Evolutionary conservation across 2,113 vertebrate species (phyloP).

Genomic region (Ornithorhynchus anatinus): DNA sequence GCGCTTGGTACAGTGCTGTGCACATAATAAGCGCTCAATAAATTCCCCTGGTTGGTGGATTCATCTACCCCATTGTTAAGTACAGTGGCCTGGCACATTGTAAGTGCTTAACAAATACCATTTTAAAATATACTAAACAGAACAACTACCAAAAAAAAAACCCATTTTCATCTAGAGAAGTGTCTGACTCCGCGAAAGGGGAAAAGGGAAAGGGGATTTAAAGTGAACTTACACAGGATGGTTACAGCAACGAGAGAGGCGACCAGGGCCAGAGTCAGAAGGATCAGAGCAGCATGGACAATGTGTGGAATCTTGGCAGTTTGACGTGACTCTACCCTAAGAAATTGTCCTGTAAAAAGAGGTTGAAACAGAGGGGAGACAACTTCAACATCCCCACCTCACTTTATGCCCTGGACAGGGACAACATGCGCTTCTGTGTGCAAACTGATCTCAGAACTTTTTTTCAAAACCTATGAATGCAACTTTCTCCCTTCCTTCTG

Average conservation of each 20-base stretch:
- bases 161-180: background rate
- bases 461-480: background rate
- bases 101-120: background rate
- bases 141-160: no score
- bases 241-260: background rate
- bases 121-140: no score
- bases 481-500: background rate
- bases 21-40: no score
- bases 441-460: background rate
- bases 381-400: no score
- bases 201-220: fast-evolving
- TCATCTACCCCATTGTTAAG: fast-evolving
- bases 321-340: background rate
- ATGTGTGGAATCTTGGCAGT: background rate
- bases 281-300: background rate
- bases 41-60: no score
- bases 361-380: background rate
- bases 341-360: slow-evolving; percentile 21
- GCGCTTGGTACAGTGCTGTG: no score
- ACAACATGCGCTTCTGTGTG: no score
- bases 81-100: background rate
- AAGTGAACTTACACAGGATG: slow-evolving; percentile 43
- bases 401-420: no score
- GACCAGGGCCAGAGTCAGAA: slow-evolving; percentile 4
- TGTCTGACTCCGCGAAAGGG: background rate